These are phyloP conservation scores for Allochrocebus solatus DNA, from an alignment of 2,797 vertebrate genomes.

Conservation along the genomic window DNA sequence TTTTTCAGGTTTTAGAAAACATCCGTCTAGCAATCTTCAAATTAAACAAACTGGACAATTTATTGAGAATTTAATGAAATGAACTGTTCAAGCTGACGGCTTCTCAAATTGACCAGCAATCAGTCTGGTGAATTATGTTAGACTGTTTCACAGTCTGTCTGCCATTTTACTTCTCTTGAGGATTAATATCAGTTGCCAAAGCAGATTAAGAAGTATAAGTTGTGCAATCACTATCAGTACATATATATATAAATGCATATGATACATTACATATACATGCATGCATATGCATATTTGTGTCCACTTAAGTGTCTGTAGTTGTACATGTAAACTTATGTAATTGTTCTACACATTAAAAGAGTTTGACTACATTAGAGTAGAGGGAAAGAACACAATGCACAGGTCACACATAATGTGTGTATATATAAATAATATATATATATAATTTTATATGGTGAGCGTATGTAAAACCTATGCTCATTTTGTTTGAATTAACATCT, in stretches of 20 bases:
- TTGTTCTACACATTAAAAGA: not conserved
- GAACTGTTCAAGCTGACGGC: constrained; percentile 2
- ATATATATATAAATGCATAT: not conserved
- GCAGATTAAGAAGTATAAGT: not conserved
- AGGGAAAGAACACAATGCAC: not conserved
- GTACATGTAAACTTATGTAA: not conserved
- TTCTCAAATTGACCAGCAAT: constrained; percentile 30
- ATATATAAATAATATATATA: not conserved
- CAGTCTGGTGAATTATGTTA: not conserved
- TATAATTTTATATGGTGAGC: not conserved
- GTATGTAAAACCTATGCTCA: not conserved
- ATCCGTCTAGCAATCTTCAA: not conserved
- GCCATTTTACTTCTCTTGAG: not conserved
- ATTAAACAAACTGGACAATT: not conserved
- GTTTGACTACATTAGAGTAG: not conserved
- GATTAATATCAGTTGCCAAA: not conserved
- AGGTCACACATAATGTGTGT: not conserved
- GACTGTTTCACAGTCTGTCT: not conserved
- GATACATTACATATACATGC: not conserved
- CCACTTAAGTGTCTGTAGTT: not conserved
- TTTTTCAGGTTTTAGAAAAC: constrained; percentile 46
- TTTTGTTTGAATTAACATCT: not conserved
- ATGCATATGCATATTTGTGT: not conserved
- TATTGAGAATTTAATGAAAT: constrained; percentile 48
- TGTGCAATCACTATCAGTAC: not conserved